phyloP scores from a whole-genome alignment of 2,888 invertebrate species.

The Cordylochernes scorpioides region DNA sequence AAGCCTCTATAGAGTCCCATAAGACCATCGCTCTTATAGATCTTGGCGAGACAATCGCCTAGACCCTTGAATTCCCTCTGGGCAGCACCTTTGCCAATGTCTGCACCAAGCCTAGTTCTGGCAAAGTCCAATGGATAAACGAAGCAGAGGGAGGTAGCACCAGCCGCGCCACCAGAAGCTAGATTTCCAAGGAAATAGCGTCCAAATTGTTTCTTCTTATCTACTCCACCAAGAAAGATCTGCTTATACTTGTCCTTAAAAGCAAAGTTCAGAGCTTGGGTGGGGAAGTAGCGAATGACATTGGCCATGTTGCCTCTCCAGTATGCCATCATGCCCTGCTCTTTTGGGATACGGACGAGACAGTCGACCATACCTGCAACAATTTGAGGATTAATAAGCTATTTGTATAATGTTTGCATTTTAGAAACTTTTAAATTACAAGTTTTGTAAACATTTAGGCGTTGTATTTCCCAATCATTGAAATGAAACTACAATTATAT shows the following conservation, averaged over 20 bases:
- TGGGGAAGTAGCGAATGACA: slow-evolving; percentile 77
- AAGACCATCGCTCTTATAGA: slow-evolving; percentile 25
- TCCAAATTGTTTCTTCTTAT: slow-evolving; percentile 26
- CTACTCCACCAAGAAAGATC: slow-evolving; percentile 22
- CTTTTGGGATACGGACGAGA: slow-evolving; percentile 52
- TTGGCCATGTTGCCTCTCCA: slow-evolving; percentile 88
- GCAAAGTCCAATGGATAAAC: slow-evolving; percentile 25
- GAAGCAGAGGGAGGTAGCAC: slow-evolving; percentile 24
- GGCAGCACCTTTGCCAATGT: slow-evolving; percentile 18
- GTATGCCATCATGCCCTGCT: slow-evolving; percentile 53
- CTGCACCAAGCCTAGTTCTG: slow-evolving; percentile 21
- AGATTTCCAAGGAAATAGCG: slow-evolving; percentile 22
- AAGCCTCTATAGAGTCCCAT: slow-evolving; percentile 27
- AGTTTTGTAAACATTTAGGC: no score
- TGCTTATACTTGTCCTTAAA: slow-evolving; percentile 82
- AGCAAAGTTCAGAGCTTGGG: slow-evolving; percentile 77
- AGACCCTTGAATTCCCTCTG: slow-evolving; percentile 29
- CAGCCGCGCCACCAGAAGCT: slow-evolving; percentile 24
- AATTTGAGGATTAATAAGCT: no score
- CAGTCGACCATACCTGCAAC: slow-evolving; percentile 48
- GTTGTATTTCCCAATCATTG: no score
- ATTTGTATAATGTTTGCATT: no score
- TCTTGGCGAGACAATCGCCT: slow-evolving; percentile 25
- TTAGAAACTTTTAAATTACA: no score
- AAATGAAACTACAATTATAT: no score